Evolutionary conservation across 2,888 invertebrate species (phyloP), one percentile per base, ranked within the genome.

Genomic region (Marasmarcha lunaedactyla): DNA sequence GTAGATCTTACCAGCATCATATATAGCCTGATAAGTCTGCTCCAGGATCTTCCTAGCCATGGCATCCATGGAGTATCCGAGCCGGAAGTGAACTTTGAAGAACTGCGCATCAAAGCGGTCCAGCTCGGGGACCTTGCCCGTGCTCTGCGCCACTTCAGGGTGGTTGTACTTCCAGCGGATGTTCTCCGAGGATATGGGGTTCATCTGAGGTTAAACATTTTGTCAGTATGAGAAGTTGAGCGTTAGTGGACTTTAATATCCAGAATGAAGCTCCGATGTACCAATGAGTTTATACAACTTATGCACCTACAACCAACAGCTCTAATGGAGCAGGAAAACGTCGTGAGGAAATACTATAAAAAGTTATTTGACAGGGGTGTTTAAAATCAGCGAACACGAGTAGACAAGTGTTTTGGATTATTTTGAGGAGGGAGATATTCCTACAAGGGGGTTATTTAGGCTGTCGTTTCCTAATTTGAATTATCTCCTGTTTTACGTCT

Each of bases 41-140:
- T 91, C 94, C 38, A 93, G 76, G 14, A 93, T 59, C 46, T 92
- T 84, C 33, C 92, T 74, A 0, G 88, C 85, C 81, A 90, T 89
- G 0, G 63, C 43, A 37, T 72, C 73, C 70, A 71, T 72, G 20
- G 41, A 49, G 36, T 46, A 44, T 0, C 86, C 87, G 47, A 91
- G 88, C 38, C 87, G 86, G 43, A 84, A 87, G 55, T 89, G 87
- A 3, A 90, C 86, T 15, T 88, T 89, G 54, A 91, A 91, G 58
- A 90, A 90, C 10, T 87, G 86, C 0, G 89, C 89, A 57, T 91
- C 90, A 50, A 92, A 92, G 44, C 86, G 86, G 5, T 74, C 66
- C 3, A 91, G 60, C 2, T 83, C 76, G 2, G 84, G 77, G 0
- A 90, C 57, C 55, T 87, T 88, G n/a, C 92, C 93, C 1, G 85